A percentile compares a stretch with the other conserved stretches of the same genome.
Conservation (phyloP, 2,797 vertebrate species). For the Chaetodon trifasciatus region DNA sequence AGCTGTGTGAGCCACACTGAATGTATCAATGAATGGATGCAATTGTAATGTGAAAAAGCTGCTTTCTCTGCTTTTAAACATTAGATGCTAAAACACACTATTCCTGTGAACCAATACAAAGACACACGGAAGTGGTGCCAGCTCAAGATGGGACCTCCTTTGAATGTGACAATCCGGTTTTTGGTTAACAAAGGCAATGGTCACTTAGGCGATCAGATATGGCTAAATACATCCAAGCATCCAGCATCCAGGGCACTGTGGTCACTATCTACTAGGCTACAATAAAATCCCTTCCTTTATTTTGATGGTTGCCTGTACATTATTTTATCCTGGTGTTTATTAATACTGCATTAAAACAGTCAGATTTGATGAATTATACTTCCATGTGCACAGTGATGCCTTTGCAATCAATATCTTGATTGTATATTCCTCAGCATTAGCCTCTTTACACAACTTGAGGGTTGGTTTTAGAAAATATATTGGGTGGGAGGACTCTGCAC, state of each 20-base stretch:
- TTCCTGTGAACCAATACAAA: not conserved
- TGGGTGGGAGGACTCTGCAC: not conserved
- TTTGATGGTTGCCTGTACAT: not conserved
- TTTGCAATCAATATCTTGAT: not conserved
- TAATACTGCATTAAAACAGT: not conserved
- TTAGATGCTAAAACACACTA: not conserved
- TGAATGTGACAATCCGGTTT: not conserved
- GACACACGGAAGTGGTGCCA: not conserved
- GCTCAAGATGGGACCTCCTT: not conserved
- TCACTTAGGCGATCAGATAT: not conserved
- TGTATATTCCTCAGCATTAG: not conserved
- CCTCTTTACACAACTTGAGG: not conserved
- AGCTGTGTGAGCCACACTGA: not conserved
- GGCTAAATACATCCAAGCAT: not conserved
- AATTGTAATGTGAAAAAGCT: not conserved
- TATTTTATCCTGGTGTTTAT: not conserved
- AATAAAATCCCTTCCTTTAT: not conserved
- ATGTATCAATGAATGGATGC: not conserved
- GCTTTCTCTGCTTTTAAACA: not conserved
- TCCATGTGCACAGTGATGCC: not conserved
- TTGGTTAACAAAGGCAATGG: not conserved
- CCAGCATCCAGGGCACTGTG: not conserved
- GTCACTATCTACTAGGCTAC: not conserved
- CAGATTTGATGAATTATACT: no score
- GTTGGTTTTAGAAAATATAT: not conserved